Percentiles rank a stretch among this genome's conserved stretches.
Evolutionary conservation across 2,797 vertebrate genomes (phyloP).

Genomic region (Takifugu rubripes): DNA sequence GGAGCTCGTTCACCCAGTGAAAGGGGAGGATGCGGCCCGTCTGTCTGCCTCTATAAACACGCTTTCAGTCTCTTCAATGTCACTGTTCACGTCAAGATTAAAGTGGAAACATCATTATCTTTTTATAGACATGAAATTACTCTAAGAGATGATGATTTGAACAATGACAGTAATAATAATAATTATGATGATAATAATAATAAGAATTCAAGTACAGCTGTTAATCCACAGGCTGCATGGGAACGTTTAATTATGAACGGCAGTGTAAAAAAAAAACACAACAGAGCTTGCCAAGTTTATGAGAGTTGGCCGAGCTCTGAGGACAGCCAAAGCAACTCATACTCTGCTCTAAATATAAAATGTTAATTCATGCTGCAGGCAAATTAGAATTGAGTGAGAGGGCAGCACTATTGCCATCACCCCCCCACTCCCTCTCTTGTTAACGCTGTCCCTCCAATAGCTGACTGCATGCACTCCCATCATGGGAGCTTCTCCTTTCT

Average conservation of each 20-base stretch:
- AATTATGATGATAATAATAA: conserved; percentile 32
- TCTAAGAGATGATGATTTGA: neutral
- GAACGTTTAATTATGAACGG: conserved; percentile 65
- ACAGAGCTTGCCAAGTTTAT: conserved; percentile 68
- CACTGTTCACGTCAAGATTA: too few species aligned
- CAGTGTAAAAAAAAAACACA: conserved; percentile 40
- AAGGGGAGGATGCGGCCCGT: too few species aligned
- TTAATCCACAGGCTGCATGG: conserved; percentile 34
- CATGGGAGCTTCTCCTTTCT: conserved; percentile 38
- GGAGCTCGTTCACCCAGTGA: too few species aligned
- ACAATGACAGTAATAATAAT: conserved; percentile 28
- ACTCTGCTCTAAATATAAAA: conserved; percentile 74
- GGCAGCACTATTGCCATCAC: conserved; percentile 49
- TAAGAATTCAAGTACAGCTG: conserved; percentile 27
- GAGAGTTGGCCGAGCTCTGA: conserved; percentile 67
- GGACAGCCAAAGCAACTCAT: conserved; percentile 62
- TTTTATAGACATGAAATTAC: neutral
- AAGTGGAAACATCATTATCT: too few species aligned
- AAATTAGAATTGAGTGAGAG: conserved; percentile 64
- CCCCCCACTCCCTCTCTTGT: conserved; percentile 24
- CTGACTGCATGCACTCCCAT: conserved; percentile 39
- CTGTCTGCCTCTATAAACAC: too few species aligned
- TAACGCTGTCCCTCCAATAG: conserved; percentile 24
- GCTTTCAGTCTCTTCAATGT: too few species aligned
- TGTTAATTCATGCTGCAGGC: conserved; percentile 77